Evolutionary conservation across 2,888 invertebrate species (phyloP), one percentile per base, ranked within the genome.

Genomic region (Frankliniella fusca): DNA sequence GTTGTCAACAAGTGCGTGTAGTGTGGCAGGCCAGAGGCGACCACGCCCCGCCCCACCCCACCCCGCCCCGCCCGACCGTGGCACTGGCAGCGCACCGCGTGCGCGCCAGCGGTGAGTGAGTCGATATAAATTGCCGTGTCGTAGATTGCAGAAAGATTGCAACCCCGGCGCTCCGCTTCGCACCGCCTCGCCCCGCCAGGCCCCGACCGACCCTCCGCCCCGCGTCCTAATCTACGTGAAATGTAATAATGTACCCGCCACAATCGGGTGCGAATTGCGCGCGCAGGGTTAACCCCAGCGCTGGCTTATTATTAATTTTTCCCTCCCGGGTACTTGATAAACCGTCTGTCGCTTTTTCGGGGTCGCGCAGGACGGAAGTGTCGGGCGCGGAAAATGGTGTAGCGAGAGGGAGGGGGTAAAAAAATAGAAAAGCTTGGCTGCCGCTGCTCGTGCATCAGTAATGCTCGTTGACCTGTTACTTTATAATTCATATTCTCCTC

Each of bases 1-100:
- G 70, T 70, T 23, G 70, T 70, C 70, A 70, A 70, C 70, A 70
- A 70, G 70, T 70, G 70, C 70, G 70, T 70, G 70, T 23, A n/a
- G 23, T 23, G 23, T 20, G n/a, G 23, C 70, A 12, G 54, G 15
- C 18, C 15, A 7, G 15, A 11, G 15, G 61, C 7, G 61, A 12
- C 27, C 70, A 1, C 27, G 27, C 70, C 70, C 8, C 27, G 27
- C 70, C 70, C 1, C 11, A 10, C 65, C 65, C 7, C 9, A 3
- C 23, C 20, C 0, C 70, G 23, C 23, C 70, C 70, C 65, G 65
- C 65, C n/a, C 3, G n/a, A n/a, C 54, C n/a, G 1, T 54, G 3
- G 54, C 18, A 54, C 54, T 7, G 61, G 15, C 10, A 50, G 50
- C 50, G 50, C 8, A 61, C 11, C 61, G 61, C 61, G 15, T 3